Conservation (phyloP, 2,113 vertebrate genomes). For the Catharus fuscescens region DNA sequence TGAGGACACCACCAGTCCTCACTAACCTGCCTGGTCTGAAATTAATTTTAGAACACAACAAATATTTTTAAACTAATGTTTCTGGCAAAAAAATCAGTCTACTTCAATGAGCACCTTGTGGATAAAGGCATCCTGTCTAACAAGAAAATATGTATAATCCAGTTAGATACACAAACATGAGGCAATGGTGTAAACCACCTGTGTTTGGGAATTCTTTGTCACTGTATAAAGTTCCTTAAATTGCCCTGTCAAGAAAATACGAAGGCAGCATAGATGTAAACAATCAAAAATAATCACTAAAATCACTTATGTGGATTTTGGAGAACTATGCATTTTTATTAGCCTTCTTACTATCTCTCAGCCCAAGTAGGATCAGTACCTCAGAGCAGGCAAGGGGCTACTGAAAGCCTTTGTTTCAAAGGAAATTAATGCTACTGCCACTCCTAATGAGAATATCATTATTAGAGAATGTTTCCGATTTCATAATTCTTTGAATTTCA, state of each 20-base stretch:
- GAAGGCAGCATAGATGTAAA: conserved; percentile 36
- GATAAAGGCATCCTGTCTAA: background rate
- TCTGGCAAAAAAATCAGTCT: background rate
- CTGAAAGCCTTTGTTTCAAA: conserved; percentile 25
- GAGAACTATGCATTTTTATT: conserved; percentile 69
- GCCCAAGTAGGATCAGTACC: conserved; percentile 22
- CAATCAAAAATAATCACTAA: conserved; percentile 52
- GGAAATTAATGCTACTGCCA: background rate
- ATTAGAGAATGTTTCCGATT: background rate
- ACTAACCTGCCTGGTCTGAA: background rate
- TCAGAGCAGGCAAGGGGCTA: conserved; percentile 8
- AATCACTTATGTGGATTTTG: conserved; percentile 37
- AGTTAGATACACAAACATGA: conserved; percentile 29
- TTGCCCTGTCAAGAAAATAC: conserved; percentile 43
- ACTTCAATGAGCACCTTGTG: background rate
- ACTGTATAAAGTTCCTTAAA: conserved; percentile 34
- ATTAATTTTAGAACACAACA: background rate
- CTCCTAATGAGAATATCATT: background rate
- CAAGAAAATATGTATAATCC: background rate
- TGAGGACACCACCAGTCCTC: background rate
- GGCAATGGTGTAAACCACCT: background rate
- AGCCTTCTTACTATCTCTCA: conserved; percentile 43
- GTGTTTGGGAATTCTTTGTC: conserved; percentile 9
- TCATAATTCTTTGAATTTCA: background rate
- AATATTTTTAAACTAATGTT: background rate